Evolutionary conservation across 2,113 vertebrate species (phyloP).

Genomic region (Oreocharis arfaki): DNA sequence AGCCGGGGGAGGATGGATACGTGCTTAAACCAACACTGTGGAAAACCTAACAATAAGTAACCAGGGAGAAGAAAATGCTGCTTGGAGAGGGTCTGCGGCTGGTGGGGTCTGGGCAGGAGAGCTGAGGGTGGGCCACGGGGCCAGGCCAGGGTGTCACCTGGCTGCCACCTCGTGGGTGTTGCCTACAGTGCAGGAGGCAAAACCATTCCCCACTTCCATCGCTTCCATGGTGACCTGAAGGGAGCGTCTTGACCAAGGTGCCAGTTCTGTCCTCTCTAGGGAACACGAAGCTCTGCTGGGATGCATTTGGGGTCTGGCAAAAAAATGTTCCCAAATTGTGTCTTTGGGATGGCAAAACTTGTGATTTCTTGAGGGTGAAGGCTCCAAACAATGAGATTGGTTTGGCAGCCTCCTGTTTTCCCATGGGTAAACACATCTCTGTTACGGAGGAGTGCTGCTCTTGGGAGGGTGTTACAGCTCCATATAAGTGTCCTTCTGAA

Average conservation of each 20-base stretch:
- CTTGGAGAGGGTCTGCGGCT: background rate
- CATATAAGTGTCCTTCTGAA: background rate
- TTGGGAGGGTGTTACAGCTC: background rate
- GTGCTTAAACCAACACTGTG: background rate
- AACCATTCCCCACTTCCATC: background rate
- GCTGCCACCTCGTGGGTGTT: slow-evolving; percentile 56
- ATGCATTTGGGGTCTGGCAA: background rate
- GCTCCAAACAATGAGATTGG: accelerated
- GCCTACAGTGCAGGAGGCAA: background rate
- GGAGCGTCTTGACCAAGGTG: background rate
- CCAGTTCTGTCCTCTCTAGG: background rate
- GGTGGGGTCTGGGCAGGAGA: background rate
- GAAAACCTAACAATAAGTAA: background rate
- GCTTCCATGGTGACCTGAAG: accelerated
- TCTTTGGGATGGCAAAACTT: background rate
- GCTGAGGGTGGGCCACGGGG: background rate
- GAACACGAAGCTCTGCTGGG: accelerated
- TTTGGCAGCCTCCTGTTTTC: background rate
- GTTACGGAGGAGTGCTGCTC: background rate
- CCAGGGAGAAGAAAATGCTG: background rate
- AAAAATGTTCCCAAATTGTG: background rate
- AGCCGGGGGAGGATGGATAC: background rate
- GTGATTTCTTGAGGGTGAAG: background rate
- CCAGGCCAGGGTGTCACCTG: background rate
- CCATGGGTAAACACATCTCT: background rate